Base-by-base conservation (phyloP, 2,113 vertebrate genomes). In the Trachemys scripta region DNA sequence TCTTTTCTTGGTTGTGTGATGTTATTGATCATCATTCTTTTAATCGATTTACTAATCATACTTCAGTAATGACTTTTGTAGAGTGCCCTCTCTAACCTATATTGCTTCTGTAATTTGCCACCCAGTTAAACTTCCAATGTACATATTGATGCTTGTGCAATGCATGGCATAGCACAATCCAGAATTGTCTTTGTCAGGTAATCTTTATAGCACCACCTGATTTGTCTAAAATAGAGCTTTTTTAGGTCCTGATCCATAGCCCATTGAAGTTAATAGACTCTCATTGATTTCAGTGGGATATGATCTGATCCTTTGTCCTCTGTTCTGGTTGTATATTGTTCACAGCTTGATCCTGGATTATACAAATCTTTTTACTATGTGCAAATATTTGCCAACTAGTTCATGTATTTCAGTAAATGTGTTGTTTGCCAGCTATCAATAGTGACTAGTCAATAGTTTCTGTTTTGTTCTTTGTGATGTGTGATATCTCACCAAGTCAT, bases 21-120 rank as follows among this genome's bases (percentile, higher is more conserved):
- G 62, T 81, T 91, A 83, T 83, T 90, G 59, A 82, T 83, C n/a
- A 76, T 84, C 22, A 92, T 84, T 85, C 62, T 57, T 57, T 19
- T 3, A 0, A 19, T 93, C 87, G 53, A 42, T 42, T 38, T 9
- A 47, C 20, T 80, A 17, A 50, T 47, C 51, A 6, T 85, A 49
- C 65, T 94, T 93, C 62, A 83, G 90, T 59, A 93, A 95, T 95
- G 92, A 85, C 65, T 90, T 93, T 49, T 89, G 56, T 87, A 85
- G 29, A 87, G 4, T 1, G 29, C 5, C 35, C 89, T 89, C 92
- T 90, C 10, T 87, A 92, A 80, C 84, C 27, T 88, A 0, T 51
- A 45, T 89, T 89, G 89, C 86, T 86, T 88, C 86, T 94, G 9
- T n/a, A 65, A n/a, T 3, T 1, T 83, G 42, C 42, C 75, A 78